These are phyloP conservation scores for Agriotes lineatus DNA, from an alignment of 2,888 invertebrate genomes.

Conservation along the genomic window DNA sequence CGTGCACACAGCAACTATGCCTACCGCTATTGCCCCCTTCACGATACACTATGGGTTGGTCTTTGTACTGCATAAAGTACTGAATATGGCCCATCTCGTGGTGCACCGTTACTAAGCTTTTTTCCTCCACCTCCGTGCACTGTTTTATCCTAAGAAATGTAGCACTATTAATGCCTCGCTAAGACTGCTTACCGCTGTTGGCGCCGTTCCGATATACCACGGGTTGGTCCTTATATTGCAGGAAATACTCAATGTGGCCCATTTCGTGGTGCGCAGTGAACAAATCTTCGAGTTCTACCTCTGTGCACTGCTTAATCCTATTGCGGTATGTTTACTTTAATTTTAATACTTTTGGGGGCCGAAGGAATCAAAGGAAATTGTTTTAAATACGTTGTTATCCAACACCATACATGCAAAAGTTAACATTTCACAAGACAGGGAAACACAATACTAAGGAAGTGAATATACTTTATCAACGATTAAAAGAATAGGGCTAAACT, in stretches of 20 bases:
- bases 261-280: constrained; percentile 83
- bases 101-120: constrained; percentile 87
- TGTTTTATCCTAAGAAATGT: constrained; percentile 80
- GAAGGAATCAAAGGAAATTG: no score
- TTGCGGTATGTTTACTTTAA: constrained; percentile 65
- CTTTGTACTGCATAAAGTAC: constrained; percentile 83
- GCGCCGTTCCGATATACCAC: constrained; percentile 71
- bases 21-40: constrained; percentile 93
- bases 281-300: constrained; percentile 74
- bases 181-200: constrained; percentile 69
- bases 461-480: no score
- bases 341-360: no score
- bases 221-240: constrained; percentile 81
- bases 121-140: constrained; percentile 88
- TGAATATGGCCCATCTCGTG: constrained; percentile 95
- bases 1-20: background rate
- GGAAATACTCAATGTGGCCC: constrained; percentile 84
- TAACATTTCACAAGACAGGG: no score
- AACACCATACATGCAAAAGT: no score
- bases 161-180: constrained; percentile 48
- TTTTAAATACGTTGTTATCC: no score
- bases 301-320: constrained; percentile 82
- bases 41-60: constrained; percentile 81
- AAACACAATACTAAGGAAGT: no score
- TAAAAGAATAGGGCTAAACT: no score